phyloP scores from a whole-genome alignment of 30 jellyfish, hydroid and myxozoan species.

The Chrysaora quinquecirrha region DNA sequence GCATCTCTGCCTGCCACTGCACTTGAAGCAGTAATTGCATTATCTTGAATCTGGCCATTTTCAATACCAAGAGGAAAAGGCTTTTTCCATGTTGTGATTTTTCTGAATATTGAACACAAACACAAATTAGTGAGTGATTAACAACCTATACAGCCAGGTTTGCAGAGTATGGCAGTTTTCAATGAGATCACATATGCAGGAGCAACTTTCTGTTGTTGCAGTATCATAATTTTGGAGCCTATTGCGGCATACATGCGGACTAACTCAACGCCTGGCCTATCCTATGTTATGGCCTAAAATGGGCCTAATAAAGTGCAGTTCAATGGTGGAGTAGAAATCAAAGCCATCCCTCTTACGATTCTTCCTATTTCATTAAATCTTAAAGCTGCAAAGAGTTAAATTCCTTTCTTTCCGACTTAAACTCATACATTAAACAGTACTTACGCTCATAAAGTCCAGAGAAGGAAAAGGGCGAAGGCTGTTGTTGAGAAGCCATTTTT shows the following conservation, averaged over 20 bases:
- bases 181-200: background rate
- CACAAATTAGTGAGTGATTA: background rate
- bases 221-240: background rate
- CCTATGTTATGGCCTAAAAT: too few species aligned
- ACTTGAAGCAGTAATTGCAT: conserved; percentile 14
- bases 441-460: too few species aligned
- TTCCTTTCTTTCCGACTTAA: too few species aligned
- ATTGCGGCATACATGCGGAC: background rate
- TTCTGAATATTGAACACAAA: background rate
- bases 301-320: too few species aligned
- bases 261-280: too few species aligned
- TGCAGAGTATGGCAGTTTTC: background rate
- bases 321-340: too few species aligned
- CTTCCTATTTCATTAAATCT: too few species aligned
- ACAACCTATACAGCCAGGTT: background rate
- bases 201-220: background rate
- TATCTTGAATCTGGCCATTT: conserved; percentile 9
- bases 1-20: conserved; percentile 8
- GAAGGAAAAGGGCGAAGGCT: too few species aligned
- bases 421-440: too few species aligned
- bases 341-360: too few species aligned
- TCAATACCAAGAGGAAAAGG: conserved; percentile 22
- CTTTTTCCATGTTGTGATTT: background rate
- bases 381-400: too few species aligned
- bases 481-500: too few species aligned